Evolutionary conservation across 2,888 invertebrate species (phyloP), one percentile per base, ranked within the genome.

Genomic region (Ectemnius continuus): DNA sequence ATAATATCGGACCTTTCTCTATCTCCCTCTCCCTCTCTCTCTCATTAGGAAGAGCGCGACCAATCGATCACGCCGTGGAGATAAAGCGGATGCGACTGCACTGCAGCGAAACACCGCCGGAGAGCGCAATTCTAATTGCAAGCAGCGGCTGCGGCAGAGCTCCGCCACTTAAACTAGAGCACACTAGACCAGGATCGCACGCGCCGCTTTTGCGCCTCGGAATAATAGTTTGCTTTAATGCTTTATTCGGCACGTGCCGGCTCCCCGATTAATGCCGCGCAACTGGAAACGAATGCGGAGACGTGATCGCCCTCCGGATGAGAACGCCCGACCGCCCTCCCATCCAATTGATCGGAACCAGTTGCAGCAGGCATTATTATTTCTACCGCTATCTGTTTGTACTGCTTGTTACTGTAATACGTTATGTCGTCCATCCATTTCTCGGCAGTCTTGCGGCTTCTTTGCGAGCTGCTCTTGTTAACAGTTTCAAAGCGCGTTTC

Each of bases 1-100:
- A 67, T 61, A 72, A 72, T 75, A 72, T 72, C 72, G 67, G 57
- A 68, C 52, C 14, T 14, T 13, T 52, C 16, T 52, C 52, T 52
- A 16, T 16, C 52, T 6, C 18, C 11, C 58, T 70, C 63, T 6
- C 18, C 11, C 58, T 70, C 63, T n/a, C n/a, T 6, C 18, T 14
- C 58, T 70, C 63, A 60, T 67, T 71, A 67, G 20, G 18, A 26
- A 14, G 5, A 23, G 11, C 16, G 11, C 16, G 1, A 5, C 6
- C 61, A 14, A 2, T 11, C n/a, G 46, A 46, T 28, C 52, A 74
- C 48, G 47, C 28, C 16, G 8, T 60, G 6, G 46, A 58, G 48
- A 61, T 72, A 64, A 72, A 71, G 18, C 6, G n/a, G 18, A 36
- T 36, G 26, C 45, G 13, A 16, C 45, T n/a, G 18, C n/a, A 47